phyloP scores from a whole-genome alignment of 2,888 invertebrate species.

The Cryptus armator region DNA sequence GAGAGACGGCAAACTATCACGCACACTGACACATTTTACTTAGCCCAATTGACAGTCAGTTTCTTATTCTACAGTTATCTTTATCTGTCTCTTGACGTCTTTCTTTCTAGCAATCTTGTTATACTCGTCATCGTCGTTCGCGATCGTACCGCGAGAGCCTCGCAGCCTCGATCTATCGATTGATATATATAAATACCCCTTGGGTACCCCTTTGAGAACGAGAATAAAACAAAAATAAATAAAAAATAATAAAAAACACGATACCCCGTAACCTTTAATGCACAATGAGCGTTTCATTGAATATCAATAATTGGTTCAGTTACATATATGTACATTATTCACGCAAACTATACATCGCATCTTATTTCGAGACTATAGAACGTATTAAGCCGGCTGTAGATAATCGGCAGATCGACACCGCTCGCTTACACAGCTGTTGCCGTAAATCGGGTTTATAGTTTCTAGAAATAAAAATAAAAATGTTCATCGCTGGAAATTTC shows the following conservation, averaged over 20 bases:
- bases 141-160: not conserved
- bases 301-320: not conserved
- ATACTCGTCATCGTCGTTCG: not conserved
- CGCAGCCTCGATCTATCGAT: not conserved
- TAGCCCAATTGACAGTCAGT: slow-evolving; percentile 73
- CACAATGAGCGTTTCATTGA: no score
- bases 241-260: no score
- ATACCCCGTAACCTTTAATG: no score
- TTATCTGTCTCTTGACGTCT: not conserved
- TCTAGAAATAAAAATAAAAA: not conserved
- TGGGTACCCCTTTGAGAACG: not conserved
- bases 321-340: not conserved
- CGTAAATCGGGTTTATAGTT: not conserved
- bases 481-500: not conserved
- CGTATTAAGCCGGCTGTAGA: not conserved
- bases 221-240: not conserved
- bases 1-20: slow-evolving; percentile 44
- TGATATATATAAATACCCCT: not conserved
- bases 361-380: not conserved
- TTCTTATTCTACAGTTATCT: slow-evolving; percentile 51
- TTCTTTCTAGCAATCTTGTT: not conserved
- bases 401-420: not conserved
- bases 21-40: slow-evolving; percentile 73
- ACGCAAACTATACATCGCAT: not conserved
- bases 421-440: not conserved